phyloP scores from a whole-genome alignment of 2,797 vertebrate species.

The Rhinogobio ventralis region DNA sequence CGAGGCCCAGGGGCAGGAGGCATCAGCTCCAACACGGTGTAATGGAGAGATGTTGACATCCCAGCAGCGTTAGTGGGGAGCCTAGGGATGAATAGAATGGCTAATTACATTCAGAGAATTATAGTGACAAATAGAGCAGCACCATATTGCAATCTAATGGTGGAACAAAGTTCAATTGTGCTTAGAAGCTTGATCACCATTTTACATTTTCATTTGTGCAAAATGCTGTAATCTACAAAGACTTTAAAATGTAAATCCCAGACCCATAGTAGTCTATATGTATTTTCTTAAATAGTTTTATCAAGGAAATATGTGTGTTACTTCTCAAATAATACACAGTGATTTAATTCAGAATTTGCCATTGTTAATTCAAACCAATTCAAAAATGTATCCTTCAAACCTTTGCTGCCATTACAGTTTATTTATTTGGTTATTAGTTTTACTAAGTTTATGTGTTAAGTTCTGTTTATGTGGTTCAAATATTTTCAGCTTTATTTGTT shows the following conservation, averaged over 20 bases:
- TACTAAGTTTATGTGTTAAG: background rate
- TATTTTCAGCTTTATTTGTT: conserved; percentile 6
- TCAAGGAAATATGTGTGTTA: conserved; percentile 11
- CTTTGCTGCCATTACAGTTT: background rate
- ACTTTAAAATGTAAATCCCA: conserved; percentile 19
- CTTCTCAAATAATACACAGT: background rate
- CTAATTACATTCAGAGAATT: conserved; percentile 58
- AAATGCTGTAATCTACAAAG: conserved; percentile 15
- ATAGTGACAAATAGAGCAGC: conserved; percentile 54
- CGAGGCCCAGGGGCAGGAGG: conserved; percentile 68
- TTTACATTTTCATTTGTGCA: conserved; percentile 12
- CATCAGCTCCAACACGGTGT: conserved; percentile 75
- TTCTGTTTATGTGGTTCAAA: background rate
- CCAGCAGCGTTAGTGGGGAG: conserved; percentile 76
- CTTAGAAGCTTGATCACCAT: conserved; percentile 32
- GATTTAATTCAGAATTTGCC: background rate
- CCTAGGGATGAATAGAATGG: conserved; percentile 57
- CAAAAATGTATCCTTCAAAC: background rate
- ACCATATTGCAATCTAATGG: conserved; percentile 40
- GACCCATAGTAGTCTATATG: background rate
- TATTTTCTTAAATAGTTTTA: conserved; percentile 30
- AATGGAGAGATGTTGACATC: conserved; percentile 79
- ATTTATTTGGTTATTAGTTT: background rate
- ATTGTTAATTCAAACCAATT: background rate
- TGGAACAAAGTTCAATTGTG: conserved; percentile 32